These are phyloP conservation scores for Bothrops jararaca DNA, from an alignment of 2,113 vertebrate genomes.

Conservation along the genomic window DNA sequence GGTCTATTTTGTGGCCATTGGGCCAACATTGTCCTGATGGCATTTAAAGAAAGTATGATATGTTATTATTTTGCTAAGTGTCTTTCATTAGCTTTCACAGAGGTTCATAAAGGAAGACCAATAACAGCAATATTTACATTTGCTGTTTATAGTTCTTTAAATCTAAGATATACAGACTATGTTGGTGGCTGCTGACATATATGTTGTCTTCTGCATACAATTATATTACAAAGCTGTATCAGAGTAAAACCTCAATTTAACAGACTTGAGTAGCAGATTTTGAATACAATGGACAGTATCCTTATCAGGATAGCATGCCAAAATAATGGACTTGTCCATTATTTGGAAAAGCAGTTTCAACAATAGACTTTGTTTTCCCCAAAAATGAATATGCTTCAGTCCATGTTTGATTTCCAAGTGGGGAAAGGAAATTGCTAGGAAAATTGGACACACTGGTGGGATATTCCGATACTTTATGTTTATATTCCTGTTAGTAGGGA, in stretches of 20 bases:
- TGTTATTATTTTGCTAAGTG: background rate
- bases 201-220: background rate
- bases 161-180: background rate
- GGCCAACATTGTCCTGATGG: background rate
- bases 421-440: background rate
- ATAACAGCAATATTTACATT: background rate
- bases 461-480: background rate
- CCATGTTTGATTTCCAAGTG: background rate
- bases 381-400: background rate
- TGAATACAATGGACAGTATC: background rate
- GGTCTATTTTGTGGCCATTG: background rate
- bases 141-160: background rate
- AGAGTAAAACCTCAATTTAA: background rate
- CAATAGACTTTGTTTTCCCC: background rate
- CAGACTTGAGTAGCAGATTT: background rate
- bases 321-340: background rate
- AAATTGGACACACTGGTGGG: background rate
- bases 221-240: background rate
- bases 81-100: background rate
- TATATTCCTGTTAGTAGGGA: background rate
- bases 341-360: background rate
- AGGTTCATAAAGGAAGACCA: background rate
- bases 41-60: background rate
- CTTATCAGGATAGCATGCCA: background rate
- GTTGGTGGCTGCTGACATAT: background rate